A percentile compares a stretch with the other conserved stretches of the same genome.
Evolutionary conservation across 2,888 invertebrate species (phyloP).

Genomic region (Balanococcus diminutus): DNA sequence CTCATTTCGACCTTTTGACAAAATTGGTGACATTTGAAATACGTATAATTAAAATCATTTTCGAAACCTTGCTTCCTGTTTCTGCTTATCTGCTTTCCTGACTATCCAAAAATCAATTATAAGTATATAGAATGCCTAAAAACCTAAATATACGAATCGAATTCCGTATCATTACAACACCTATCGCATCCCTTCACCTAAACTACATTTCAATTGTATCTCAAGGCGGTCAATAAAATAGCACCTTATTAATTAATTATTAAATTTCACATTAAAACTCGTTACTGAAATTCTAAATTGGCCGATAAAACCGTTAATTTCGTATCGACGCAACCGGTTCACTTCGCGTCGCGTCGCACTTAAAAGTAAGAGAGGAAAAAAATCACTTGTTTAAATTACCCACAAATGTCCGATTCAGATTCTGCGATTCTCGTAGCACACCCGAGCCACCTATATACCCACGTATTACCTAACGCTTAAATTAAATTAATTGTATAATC

Average conservation of each 20-base stretch:
- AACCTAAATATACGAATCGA: too few relatives aligned
- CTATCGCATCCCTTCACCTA: not conserved
- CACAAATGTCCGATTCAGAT: constrained; percentile 7
- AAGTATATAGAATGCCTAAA: too few relatives aligned
- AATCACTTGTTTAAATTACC: constrained; percentile 22
- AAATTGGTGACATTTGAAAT: too few relatives aligned
- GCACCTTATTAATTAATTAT: constrained; percentile 23
- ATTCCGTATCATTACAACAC: not conserved
- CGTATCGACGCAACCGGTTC: not conserved
- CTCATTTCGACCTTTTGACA: too few relatives aligned
- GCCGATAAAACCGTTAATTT: constrained; percentile 27
- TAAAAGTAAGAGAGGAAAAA: too few relatives aligned
- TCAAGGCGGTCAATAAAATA: not conserved
- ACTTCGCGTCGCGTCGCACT: not conserved
- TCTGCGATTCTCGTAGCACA: not conserved
- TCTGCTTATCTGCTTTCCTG: too few relatives aligned
- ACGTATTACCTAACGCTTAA: not conserved
- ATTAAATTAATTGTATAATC: constrained; percentile 41
- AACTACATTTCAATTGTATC: not conserved
- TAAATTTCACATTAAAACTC: constrained; percentile 8
- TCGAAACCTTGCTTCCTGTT: too few relatives aligned
- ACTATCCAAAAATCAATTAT: too few relatives aligned
- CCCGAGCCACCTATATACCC: not conserved
- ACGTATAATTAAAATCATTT: too few relatives aligned
- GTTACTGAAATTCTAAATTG: constrained; percentile 9